Base-by-base conservation (phyloP, 2,113 vertebrate genomes). In the Charadrius vociferus region DNA sequence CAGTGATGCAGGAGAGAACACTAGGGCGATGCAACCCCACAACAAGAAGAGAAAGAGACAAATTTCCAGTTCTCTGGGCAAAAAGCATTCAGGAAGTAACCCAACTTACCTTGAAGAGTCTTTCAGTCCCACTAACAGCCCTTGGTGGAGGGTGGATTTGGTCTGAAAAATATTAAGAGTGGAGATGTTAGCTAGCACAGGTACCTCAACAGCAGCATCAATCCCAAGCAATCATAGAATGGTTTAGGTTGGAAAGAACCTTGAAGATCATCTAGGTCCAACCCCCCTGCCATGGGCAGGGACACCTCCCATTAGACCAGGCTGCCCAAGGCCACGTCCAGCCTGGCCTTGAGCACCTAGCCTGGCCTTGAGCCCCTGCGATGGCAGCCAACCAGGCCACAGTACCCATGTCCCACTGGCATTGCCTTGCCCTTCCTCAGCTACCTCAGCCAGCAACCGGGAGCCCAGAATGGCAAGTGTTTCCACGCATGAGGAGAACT, bases 301-400 rank as follows among this genome's bases (percentile, higher is more conserved):
- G n/a, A n/a, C n/a, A n/a, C n/a, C n/a, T n/a, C n/a, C n/a, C n/a
- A n/a, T n/a, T n/a, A n/a, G n/a, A n/a, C n/a, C n/a, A n/a, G n/a
- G n/a, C n/a, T n/a, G n/a, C n/a, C n/a, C n/a, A n/a, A n/a, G n/a
- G n/a, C n/a, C n/a, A n/a, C n/a, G n/a, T n/a, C n/a, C n/a, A n/a
- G n/a, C n/a, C n/a, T n/a, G n/a, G n/a, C n/a, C n/a, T n/a, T n/a
- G n/a, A n/a, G n/a, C n/a, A n/a, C n/a, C n/a, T n/a, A n/a, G n/a
- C n/a, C n/a, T n/a, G n/a, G n/a, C n/a, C n/a, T n/a, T n/a, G n/a
- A 50, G 4, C 27, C 61, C 39, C 24, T 47, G 8, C 0, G 1
- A 45, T 4, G 6, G 43, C 39, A 50, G 26, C 15, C 74, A 65
- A 30, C 8, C 15, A 41, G 34, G 29, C 21, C 24, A 43, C 24